phyloP scores from a whole-genome alignment of 2,888 invertebrate genomes.

The Drosophila setosimentum region DNA sequence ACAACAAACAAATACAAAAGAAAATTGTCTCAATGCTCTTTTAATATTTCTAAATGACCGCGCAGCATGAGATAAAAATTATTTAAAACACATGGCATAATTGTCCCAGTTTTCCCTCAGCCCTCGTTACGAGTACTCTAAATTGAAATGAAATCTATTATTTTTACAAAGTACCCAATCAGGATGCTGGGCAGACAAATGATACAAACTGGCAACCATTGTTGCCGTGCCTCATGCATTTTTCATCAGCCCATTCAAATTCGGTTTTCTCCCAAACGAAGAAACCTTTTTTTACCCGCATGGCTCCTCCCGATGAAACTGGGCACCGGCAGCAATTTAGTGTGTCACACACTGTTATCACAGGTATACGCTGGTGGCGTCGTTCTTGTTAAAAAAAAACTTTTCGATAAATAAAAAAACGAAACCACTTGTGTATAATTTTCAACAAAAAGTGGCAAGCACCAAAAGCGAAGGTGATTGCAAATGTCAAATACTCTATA shows the following conservation, averaged over 20 bases:
- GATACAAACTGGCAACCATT: constrained; percentile 5
- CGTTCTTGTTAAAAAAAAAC: constrained; percentile 6
- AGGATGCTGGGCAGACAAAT: constrained; percentile 20
- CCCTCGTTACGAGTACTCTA: constrained; percentile 14
- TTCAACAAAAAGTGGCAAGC: constrained; percentile 13
- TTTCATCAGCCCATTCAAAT: constrained; percentile 12
- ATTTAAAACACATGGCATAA: constrained; percentile 35
- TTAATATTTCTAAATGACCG: constrained; percentile 22
- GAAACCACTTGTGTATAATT: constrained; percentile 54
- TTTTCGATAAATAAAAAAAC: constrained; percentile 38
- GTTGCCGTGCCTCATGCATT: constrained; percentile 25
- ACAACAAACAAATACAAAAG: constrained; percentile 12
- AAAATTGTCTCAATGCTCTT: constrained; percentile 34
- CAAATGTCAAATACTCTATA: constrained; percentile 17
- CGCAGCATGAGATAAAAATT: constrained; percentile 18
- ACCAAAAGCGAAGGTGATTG: background rate
- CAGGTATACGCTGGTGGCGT: constrained; percentile 48
- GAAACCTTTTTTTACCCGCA: constrained; percentile 33
- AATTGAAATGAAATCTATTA: constrained; percentile 54
- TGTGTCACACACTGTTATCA: constrained; percentile 27
- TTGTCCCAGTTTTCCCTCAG: constrained; percentile 19
- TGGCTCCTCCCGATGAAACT: constrained; percentile 2
- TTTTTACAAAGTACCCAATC: constrained; percentile 36
- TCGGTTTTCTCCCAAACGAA: constrained; percentile 11
- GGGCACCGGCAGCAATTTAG: constrained; percentile 3